These are phyloP conservation scores for Basileuterus tristriatus DNA, from an alignment of 2,797 vertebrate species.

Conservation along the genomic window DNA sequence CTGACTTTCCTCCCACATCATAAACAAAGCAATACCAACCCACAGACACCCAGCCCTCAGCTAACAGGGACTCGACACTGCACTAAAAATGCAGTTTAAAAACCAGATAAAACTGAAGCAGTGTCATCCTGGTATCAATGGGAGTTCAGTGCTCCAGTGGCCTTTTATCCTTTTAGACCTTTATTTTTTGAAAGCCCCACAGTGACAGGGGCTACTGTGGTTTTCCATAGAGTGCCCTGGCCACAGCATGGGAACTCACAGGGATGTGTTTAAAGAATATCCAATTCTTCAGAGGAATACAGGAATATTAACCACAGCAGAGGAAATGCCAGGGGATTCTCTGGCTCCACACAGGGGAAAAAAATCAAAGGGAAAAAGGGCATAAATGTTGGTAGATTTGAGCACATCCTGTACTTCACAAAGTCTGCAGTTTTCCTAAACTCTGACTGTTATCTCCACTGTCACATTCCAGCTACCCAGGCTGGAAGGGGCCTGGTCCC, in stretches of 20 bases:
- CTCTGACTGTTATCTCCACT: no score
- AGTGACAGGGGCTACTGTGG: background rate
- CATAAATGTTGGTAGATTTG: background rate
- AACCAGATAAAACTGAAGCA: background rate
- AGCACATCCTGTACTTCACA: no score
- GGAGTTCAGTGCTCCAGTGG: background rate
- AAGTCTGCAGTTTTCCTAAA: background rate
- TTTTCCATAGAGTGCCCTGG: background rate
- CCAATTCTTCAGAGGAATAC: background rate
- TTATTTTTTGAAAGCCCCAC: background rate
- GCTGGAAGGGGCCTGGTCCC: background rate
- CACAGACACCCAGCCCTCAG: background rate
- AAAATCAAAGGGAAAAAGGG: background rate
- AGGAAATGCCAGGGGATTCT: background rate
- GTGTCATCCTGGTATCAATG: rapidly evolving
- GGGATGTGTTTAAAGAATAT: background rate
- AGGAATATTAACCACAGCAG: background rate
- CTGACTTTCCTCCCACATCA: rapidly evolving
- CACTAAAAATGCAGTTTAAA: rapidly evolving
- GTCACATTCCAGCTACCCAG: background rate
- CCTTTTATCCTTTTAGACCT: background rate
- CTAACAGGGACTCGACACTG: background rate
- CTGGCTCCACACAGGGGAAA: no score
- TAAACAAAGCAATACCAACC: background rate
- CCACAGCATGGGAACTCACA: rapidly evolving